Conservation (phyloP, 2,888 invertebrate species). For the Polymixis flavicincta region DNA sequence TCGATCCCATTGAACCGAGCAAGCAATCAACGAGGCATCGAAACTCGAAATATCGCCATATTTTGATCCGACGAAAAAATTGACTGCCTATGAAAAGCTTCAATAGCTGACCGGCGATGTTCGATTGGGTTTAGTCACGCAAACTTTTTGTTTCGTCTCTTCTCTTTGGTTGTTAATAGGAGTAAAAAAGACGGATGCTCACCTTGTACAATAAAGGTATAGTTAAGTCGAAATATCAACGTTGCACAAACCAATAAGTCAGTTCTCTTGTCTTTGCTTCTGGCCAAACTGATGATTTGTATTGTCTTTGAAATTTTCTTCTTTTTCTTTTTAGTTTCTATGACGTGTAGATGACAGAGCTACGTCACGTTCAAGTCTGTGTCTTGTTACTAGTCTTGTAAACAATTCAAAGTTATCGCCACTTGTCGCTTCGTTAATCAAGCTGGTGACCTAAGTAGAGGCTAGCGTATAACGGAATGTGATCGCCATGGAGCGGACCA, state of each 20-base stretch:
- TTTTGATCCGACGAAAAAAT: constrained; percentile 56
- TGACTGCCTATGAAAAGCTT: constrained; percentile 58
- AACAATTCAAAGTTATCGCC: constrained; percentile 49
- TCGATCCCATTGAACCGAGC: constrained; percentile 45
- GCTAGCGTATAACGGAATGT: constrained; percentile 78
- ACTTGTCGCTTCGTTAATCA: constrained; percentile 71
- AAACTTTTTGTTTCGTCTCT: constrained; percentile 51
- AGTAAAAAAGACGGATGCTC: constrained; percentile 39
- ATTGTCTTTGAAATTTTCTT: neutral
- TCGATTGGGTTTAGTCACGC: constrained; percentile 66
- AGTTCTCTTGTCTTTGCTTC: constrained; percentile 1
- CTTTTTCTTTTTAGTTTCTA: neutral
- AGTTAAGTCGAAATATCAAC: constrained; percentile 29
- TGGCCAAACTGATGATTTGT: constrained; percentile 4
- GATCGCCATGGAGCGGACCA: constrained; percentile 63
- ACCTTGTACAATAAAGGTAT: constrained; percentile 24
- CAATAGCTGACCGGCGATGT: constrained; percentile 38
- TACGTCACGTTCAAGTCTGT: neutral
- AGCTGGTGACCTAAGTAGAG: constrained; percentile 66
- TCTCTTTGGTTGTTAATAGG: constrained; percentile 34
- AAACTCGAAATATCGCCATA: constrained; percentile 34
- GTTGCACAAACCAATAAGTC: constrained; percentile 29
- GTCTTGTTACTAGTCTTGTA: constrained; percentile 26
- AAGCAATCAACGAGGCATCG: constrained; percentile 54
- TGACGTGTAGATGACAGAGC: neutral